Evolutionary conservation across 2,797 vertebrate species (phyloP).

Genomic region (Monodelphis domestica): DNA sequence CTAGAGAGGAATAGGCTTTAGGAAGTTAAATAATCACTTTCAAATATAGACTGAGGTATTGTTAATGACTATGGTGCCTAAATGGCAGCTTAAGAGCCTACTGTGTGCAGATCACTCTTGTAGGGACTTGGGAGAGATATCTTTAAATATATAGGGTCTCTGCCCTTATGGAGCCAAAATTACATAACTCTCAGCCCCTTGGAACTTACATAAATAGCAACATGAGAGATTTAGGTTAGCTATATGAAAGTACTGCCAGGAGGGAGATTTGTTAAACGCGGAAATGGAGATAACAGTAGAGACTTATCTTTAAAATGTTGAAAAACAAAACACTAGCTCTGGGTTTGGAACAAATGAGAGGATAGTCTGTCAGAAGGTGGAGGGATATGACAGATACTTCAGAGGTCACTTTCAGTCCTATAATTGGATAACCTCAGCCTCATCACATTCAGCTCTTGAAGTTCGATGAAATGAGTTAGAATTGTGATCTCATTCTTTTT

Average conservation of each 20-base stretch:
- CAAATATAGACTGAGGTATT: background rate
- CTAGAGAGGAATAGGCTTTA: constrained; percentile 2
- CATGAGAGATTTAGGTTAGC: constrained; percentile 18
- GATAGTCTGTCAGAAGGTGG: background rate
- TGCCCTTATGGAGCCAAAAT: background rate
- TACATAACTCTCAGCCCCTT: background rate
- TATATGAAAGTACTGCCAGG: constrained; percentile 9
- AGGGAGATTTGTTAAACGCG: constrained; percentile 48
- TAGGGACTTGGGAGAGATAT: background rate
- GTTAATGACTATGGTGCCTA: background rate
- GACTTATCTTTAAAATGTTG: background rate
- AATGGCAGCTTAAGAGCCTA: background rate
- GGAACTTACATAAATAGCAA: background rate
- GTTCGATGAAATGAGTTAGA: background rate
- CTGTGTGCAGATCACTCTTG: constrained; percentile 16
- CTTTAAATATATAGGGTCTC: constrained; percentile 10
- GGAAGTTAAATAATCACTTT: background rate
- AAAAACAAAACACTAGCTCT: background rate
- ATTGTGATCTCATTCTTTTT: background rate
- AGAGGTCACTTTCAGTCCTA: constrained; percentile 29
- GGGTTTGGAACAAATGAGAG: constrained; percentile 17
- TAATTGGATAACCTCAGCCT: background rate
- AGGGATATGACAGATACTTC: constrained; percentile 6
- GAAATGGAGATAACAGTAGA: background rate
- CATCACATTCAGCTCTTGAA: background rate